Evolutionary conservation across 2,888 invertebrate species (phyloP).

Genomic region (Lycocerus yunnanus): DNA sequence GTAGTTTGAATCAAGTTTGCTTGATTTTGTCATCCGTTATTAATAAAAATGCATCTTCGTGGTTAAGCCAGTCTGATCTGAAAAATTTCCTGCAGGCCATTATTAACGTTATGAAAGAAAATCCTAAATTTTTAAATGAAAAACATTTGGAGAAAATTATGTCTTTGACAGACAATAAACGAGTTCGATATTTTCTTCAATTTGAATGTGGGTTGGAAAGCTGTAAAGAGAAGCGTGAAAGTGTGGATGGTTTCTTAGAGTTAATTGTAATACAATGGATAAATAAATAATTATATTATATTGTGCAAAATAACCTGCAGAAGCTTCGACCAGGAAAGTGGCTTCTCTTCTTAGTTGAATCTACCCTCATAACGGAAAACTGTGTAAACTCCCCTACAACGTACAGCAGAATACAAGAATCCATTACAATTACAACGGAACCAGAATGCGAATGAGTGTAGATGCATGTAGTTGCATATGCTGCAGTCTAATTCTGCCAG

Average conservation of each 20-base stretch:
- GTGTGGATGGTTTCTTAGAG: neutral
- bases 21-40: constrained; percentile 26
- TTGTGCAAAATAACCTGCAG: too few species aligned
- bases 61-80: neutral
- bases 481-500: too few species aligned
- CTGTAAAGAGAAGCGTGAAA: neutral
- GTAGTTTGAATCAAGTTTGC: constrained; percentile 14
- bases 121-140: constrained; percentile 22
- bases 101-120: constrained; percentile 9
- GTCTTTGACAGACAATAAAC: constrained; percentile 43
- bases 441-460: too few species aligned
- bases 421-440: too few species aligned
- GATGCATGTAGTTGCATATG: too few species aligned
- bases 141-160: constrained; percentile 38
- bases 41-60: constrained; percentile 12
- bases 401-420: too few species aligned
- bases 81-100: constrained; percentile 35
- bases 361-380: too few species aligned
- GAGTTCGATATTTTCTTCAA: constrained; percentile 49
- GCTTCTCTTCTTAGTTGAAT: too few species aligned
- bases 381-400: too few species aligned
- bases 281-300: constrained; percentile 7
- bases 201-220: constrained; percentile 46
- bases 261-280: constrained; percentile 6
- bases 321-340: too few species aligned